phyloP scores from a whole-genome alignment of 2,888 invertebrate genomes.

The Ornithoptera alexandrae region DNA sequence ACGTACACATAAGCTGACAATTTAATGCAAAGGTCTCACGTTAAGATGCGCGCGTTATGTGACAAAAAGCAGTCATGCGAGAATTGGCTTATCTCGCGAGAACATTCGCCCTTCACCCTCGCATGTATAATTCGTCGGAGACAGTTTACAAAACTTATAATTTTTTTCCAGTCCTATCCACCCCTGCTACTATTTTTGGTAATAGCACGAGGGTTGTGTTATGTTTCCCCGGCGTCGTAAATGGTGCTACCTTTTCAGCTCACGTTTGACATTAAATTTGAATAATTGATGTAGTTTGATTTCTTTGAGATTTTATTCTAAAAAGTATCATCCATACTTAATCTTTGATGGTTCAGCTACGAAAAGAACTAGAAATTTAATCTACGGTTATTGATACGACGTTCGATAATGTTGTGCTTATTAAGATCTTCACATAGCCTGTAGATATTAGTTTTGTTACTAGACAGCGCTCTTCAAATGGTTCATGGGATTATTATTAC shows the following conservation, averaged over 20 bases:
- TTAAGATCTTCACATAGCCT: too few relatives aligned
- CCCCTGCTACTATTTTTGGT: constrained; percentile 18
- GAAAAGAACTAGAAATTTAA: too few relatives aligned
- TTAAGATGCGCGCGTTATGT: constrained; percentile 55
- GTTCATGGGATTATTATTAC: too few relatives aligned
- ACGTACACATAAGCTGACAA: constrained; percentile 46
- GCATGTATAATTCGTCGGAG: constrained; percentile 39
- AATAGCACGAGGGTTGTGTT: constrained; percentile 19
- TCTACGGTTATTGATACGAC: too few relatives aligned
- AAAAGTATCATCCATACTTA: too few relatives aligned
- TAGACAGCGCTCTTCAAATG: too few relatives aligned
- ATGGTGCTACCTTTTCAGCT: constrained; percentile 32
- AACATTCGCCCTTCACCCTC: constrained; percentile 56
- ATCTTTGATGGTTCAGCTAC: too few relatives aligned
- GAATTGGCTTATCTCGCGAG: constrained; percentile 58
- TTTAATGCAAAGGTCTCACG: constrained; percentile 54
- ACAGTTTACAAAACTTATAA: constrained; percentile 35
- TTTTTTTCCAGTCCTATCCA: constrained; percentile 31
- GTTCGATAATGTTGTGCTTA: too few relatives aligned
- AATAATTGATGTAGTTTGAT: neutral
- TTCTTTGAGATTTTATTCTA: too few relatives aligned
- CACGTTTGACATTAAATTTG: constrained; percentile 19
- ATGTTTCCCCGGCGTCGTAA: neutral
- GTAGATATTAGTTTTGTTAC: too few relatives aligned
- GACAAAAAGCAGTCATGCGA: constrained; percentile 67